phyloP scores from a whole-genome alignment of 2,797 vertebrate genomes.

The Anguilla marmorata region DNA sequence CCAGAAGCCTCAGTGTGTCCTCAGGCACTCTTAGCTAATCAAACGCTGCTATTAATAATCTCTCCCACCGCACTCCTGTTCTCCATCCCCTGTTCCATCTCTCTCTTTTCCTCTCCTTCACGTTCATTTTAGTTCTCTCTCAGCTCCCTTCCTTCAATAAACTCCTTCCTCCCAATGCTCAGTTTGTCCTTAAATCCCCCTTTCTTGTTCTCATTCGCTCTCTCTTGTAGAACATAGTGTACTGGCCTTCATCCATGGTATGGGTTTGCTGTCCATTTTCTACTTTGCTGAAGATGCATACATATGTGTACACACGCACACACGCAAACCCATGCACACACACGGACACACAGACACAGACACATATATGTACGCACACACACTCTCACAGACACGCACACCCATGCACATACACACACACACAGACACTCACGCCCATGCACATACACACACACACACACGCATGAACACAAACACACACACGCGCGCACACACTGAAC shows the following conservation, averaged over 20 bases:
- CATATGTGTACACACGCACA: too few relatives aligned
- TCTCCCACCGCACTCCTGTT: not conserved
- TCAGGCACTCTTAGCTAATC: not conserved
- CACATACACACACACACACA: not conserved
- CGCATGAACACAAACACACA: not conserved
- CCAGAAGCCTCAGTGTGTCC: not conserved
- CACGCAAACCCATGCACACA: not conserved
- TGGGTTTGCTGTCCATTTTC: not conserved
- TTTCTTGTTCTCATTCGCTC: not conserved
- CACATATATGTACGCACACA: too few relatives aligned
- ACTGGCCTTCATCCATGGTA: not conserved
- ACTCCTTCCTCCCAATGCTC: not conserved
- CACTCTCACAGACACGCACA: too few relatives aligned
- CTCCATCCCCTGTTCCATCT: not conserved
- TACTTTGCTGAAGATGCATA: not conserved
- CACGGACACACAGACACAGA: too few relatives aligned
- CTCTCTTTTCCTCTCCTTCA: slow-evolving; percentile 42
- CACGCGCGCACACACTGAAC: not conserved
- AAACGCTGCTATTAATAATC: slow-evolving; percentile 7
- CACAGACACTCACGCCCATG: not conserved
- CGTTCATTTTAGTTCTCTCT: slow-evolving; percentile 36
- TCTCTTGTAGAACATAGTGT: slow-evolving; percentile 34
- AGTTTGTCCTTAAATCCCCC: not conserved
- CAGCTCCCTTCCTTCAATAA: slow-evolving; percentile 10
- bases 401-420: too few relatives aligned